phyloP scores from a whole-genome alignment of 2,797 vertebrate genomes.

The Loris lydekkerianus region DNA sequence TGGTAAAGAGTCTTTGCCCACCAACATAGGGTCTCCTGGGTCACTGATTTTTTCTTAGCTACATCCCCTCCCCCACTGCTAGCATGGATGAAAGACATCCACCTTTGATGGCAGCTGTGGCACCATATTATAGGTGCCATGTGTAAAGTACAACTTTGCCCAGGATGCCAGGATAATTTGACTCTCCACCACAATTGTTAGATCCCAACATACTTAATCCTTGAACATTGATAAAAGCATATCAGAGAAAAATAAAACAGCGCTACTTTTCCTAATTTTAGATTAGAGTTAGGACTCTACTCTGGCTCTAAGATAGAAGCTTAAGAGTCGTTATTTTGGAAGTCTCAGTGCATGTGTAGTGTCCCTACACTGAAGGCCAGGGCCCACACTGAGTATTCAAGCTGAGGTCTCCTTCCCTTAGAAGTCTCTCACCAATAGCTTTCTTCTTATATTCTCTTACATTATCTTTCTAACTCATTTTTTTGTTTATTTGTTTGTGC shows the following conservation, averaged over 20 bases:
- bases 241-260: background rate
- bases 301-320: background rate
- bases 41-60: background rate
- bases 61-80: background rate
- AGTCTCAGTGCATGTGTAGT: background rate
- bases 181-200: background rate
- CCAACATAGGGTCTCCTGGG: background rate
- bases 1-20: background rate
- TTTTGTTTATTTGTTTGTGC: background rate
- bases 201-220: background rate
- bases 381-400: too few species aligned
- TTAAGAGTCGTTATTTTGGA: background rate
- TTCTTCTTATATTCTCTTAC: background rate
- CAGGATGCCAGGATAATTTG: background rate
- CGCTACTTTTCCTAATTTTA: background rate
- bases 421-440: background rate
- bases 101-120: background rate
- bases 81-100: background rate
- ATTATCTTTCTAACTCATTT: background rate
- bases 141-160: background rate
- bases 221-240: background rate
- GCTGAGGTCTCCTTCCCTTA: background rate
- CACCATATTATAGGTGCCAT: background rate
- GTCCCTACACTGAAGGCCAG: background rate
- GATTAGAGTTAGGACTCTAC: background rate